Base-by-base conservation (phyloP, 2,888 invertebrate genomes). In the Conistra vaccinii region DNA sequence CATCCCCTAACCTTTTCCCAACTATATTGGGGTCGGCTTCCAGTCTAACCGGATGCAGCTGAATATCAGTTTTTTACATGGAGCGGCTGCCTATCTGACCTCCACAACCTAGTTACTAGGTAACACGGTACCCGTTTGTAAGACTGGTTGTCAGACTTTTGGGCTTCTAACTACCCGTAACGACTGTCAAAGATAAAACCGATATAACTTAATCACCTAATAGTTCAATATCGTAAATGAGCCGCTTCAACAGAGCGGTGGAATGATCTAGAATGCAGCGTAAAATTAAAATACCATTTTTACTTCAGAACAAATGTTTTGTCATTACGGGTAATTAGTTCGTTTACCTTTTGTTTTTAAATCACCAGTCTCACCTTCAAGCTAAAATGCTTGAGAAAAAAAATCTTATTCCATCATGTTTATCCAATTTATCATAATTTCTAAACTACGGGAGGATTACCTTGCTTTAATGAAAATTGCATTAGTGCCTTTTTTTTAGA, bases 341-440 rank as follows among this genome's bases (percentile, higher is more conserved):
- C 32, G 9, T 55, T 61, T 23, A 74, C 77, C 67, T 58, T 42
- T 42, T 76, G 20, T 35, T 67, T 35, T 39, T n/a, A 39, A 68
- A 79, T 65, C 26, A 65, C 32, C 32, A 48, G 58, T 35, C 58
- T 60, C 77, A 69, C 82, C 63, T 79, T 76, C 10, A 32, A 63
- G 17, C 29, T 32, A n/a, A 32, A 10, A 53, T 71, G 12, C 58
- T 48, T 42, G 20, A 23, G 12, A 23, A 26, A 60, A 51, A 65
- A 60, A 23, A 17, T 1, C 35, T 55, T n/a, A 48, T 68, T 67
- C 12, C 35, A 35, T 62, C 55, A 67, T n/a, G 66, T 57, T 42
- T 1, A 67, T 35, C n/a, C 12, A 67, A 75, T 76, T 67, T 66
- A 3, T 67, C 73, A 55, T 66, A 63, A 53, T n/a, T 73, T 51